A percentile compares a stretch with the other conserved stretches of the same genome.
Conservation (phyloP, 2,888 invertebrate genomes). For the Galeruca laticollis region DNA sequence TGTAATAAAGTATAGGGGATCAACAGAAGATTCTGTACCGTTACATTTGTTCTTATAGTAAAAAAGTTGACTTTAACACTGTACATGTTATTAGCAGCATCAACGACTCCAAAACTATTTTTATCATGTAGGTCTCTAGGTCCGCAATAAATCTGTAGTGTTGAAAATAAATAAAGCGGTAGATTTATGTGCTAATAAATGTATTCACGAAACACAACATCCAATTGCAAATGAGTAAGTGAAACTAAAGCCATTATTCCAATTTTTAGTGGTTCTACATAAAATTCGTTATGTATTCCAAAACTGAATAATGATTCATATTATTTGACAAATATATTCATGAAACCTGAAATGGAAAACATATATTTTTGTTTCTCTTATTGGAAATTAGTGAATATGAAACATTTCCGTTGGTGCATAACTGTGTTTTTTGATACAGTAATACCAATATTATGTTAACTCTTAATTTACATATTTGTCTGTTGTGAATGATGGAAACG, state of each 20-base stretch:
- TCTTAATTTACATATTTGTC: too few relatives aligned
- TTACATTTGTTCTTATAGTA: neutral
- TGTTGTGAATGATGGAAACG: too few relatives aligned
- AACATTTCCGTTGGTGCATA: too few relatives aligned
- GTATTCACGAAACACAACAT: constrained; percentile 12
- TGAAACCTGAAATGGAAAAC: too few relatives aligned
- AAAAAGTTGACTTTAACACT: neutral
- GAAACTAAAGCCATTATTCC: neutral
- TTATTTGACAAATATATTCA: too few relatives aligned
- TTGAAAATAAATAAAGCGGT: constrained; percentile 24
- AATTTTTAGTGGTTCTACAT: neutral
- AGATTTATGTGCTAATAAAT: constrained; percentile 30
- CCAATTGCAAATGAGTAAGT: constrained; percentile 17
- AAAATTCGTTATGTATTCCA: neutral
- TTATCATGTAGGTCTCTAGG: constrained; percentile 18
- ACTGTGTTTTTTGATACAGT: too few relatives aligned
- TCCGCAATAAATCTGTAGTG: constrained; percentile 25
- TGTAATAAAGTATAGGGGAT: too few relatives aligned
- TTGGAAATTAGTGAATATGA: too few relatives aligned
- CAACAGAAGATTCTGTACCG: too few relatives aligned
- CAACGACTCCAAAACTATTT: neutral
- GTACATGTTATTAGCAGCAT: neutral
- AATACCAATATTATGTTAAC: too few relatives aligned
- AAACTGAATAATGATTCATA: neutral
- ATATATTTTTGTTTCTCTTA: too few relatives aligned